Evolutionary conservation across 2,113 vertebrate species (phyloP).

Genomic region (Camarhynchus parvulus): DNA sequence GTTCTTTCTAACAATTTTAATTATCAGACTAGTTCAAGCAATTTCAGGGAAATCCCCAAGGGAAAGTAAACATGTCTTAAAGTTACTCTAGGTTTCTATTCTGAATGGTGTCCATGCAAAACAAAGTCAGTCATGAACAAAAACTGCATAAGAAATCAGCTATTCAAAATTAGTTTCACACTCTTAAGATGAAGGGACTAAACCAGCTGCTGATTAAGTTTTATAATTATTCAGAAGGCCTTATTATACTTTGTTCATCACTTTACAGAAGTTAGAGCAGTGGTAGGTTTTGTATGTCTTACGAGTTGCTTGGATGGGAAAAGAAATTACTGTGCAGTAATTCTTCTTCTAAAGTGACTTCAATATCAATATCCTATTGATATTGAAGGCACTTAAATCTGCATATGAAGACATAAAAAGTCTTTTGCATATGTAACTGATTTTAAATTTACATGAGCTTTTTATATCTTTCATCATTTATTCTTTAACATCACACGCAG

Average conservation of each 20-base stretch:
- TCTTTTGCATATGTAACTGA: neutral
- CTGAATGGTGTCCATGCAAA: neutral
- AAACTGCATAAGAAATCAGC: neutral
- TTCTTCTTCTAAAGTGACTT: too few species aligned
- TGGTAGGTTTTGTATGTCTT: neutral
- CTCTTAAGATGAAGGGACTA: neutral
- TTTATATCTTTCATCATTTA: neutral
- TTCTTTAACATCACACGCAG: neutral
- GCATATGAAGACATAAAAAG: neutral
- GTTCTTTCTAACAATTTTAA: neutral
- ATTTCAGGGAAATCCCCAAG: neutral
- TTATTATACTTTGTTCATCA: neutral
- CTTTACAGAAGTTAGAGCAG: neutral
- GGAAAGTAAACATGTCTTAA: neutral
- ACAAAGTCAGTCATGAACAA: neutral
- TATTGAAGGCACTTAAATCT: neutral
- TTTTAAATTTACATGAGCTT: neutral
- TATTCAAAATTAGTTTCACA: neutral
- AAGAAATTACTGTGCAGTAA: neutral
- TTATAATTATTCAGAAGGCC: neutral
- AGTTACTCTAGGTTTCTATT: neutral
- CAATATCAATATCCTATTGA: neutral
- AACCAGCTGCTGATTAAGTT: neutral
- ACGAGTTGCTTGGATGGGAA: neutral
- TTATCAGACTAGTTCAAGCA: neutral